Evolutionary conservation across 1,140 invertebrate species (phyloP).

Genomic region (Heliconius eleuchia): DNA sequence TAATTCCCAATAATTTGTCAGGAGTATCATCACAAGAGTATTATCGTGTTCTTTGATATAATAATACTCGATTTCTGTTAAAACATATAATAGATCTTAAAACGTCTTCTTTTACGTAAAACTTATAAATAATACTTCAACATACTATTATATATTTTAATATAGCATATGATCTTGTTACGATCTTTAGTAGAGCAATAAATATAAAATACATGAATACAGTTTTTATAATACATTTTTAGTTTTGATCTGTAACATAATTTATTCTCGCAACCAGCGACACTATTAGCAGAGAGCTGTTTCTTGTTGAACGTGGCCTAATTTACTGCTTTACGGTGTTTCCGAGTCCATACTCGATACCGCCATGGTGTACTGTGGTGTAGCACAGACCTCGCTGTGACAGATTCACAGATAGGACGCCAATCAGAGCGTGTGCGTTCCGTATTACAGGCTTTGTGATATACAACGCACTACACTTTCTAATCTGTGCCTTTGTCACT

Average conservation of each 20-base stretch:
- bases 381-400: constrained; percentile 48
- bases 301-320: constrained; percentile 35
- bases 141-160: constrained; percentile 19
- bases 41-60: no score
- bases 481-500: constrained; percentile 79
- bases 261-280: constrained; percentile 12
- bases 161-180: not conserved
- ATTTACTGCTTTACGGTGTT: not conserved
- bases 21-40: no score
- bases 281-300: constrained; percentile 29
- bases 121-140: not conserved
- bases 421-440: constrained; percentile 74
- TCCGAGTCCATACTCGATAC: no score
- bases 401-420: constrained; percentile 76
- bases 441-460: constrained; percentile 71
- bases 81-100: not conserved
- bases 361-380: constrained; percentile 11
- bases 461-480: constrained; percentile 78
- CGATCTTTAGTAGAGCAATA: constrained; percentile 9
- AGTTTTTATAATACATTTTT: constrained; percentile 23
- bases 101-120: not conserved
- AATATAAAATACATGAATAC: constrained; percentile 1
- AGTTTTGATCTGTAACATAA: constrained; percentile 8
- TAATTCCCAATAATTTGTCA: no score
- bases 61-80: not conserved